Evolutionary conservation across 2,888 invertebrate genomes (phyloP).

Genomic region (Chironomus tentans): DNA sequence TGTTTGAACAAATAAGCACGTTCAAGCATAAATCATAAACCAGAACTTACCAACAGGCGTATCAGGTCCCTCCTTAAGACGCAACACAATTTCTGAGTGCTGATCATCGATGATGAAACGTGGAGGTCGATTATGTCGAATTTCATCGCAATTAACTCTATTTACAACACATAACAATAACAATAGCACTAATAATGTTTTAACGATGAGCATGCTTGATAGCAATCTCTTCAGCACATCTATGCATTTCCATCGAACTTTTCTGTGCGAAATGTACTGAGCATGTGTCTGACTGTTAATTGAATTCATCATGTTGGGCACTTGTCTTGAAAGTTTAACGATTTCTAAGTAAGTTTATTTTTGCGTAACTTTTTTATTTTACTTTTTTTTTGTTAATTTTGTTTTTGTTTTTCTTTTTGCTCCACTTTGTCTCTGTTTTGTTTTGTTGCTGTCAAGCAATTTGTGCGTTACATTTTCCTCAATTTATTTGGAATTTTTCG

Average conservation of each 20-base stretch:
- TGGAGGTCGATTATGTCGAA: constrained; percentile 61
- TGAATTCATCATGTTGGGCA: not conserved
- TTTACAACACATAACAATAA: not conserved
- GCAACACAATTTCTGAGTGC: constrained; percentile 79
- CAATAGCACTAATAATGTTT: not conserved
- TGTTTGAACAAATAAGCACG: not conserved
- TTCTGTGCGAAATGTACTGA: not conserved
- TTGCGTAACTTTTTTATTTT: not conserved
- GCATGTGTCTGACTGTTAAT: not conserved
- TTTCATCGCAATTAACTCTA: constrained; percentile 8
- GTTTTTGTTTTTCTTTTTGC: not conserved
- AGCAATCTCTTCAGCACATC: not conserved
- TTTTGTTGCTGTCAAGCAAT: not conserved
- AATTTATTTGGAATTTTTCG: not conserved
- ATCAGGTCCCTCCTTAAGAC: constrained; percentile 78
- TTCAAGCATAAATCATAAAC: not conserved
- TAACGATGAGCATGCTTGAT: not conserved
- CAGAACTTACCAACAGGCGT: constrained; percentile 68
- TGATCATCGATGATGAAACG: constrained; percentile 79
- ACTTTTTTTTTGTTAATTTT: too few relatives aligned
- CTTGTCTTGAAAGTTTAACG: not conserved
- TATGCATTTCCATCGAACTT: not conserved
- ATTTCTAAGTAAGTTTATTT: not conserved
- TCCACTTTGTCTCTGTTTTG: not conserved
- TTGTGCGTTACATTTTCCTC: not conserved